Percentiles rank a stretch among this genome's conserved stretches.
These are phyloP conservation scores for Cerastis rubricosa DNA, from an alignment of 2,888 invertebrate genomes.

Conservation along the genomic window DNA sequence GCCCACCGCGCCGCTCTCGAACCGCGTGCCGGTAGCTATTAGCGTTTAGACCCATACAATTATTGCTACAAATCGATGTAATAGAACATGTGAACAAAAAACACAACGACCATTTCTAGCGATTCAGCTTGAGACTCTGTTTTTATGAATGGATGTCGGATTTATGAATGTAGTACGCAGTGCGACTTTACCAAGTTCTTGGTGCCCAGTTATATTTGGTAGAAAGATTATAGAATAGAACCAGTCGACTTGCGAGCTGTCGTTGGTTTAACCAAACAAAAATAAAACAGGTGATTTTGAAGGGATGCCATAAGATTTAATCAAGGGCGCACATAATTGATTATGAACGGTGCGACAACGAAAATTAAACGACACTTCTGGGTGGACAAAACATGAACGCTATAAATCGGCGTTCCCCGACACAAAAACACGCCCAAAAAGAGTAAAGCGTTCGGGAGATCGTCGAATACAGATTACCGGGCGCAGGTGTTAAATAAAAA, in stretches of 20 bases:
- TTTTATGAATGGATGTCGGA: slow-evolving; percentile 55
- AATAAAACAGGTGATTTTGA: slow-evolving; percentile 22
- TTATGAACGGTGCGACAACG: slow-evolving; percentile 83
- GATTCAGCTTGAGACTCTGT: slow-evolving; percentile 39
- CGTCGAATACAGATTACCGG: slow-evolving; percentile 89
- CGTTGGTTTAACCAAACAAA: slow-evolving; percentile 20
- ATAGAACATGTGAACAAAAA: slow-evolving; percentile 65
- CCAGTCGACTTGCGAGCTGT: background rate
- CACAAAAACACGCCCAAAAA: slow-evolving; percentile 87
- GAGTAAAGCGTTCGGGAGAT: slow-evolving; percentile 90
- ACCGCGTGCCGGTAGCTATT: slow-evolving; percentile 82
- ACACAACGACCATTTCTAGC: slow-evolving; percentile 56
- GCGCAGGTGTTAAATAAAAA: slow-evolving; percentile 91
- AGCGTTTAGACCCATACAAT: slow-evolving; percentile 81
- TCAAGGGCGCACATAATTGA: slow-evolving; percentile 85
- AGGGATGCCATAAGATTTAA: slow-evolving; percentile 69
- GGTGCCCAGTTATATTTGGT: background rate
- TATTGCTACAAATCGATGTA: slow-evolving; percentile 73
- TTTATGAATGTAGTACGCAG: slow-evolving; percentile 25
- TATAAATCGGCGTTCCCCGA: slow-evolving; percentile 85
- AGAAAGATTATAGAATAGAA: background rate
- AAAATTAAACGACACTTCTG: slow-evolving; percentile 89
- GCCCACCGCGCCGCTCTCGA: slow-evolving; percentile 60
- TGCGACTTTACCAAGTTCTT: slow-evolving; percentile 4
- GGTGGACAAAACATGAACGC: slow-evolving; percentile 83